These are phyloP conservation scores for Apostichopus japonicus DNA, from an alignment of 35 echinoderm and acorn worm species.

Conservation along the genomic window DNA sequence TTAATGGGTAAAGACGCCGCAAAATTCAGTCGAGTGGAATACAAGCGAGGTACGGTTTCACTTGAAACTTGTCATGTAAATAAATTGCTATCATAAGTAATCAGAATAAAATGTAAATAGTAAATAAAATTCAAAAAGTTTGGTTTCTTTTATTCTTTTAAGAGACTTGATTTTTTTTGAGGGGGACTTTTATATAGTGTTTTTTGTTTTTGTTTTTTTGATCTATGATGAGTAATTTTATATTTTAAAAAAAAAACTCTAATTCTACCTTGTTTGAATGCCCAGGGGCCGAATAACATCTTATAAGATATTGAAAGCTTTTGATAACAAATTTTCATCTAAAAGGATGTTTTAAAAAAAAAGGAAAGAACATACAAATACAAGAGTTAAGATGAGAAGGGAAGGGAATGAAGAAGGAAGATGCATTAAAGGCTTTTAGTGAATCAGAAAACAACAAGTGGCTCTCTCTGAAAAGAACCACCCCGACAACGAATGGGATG, in stretches of 20 bases:
- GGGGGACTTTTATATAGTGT: background rate
- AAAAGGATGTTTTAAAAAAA: background rate
- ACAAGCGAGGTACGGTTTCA: slow-evolving; percentile 2
- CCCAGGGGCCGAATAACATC: slow-evolving; percentile 8
- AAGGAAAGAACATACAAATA: background rate
- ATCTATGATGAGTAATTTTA: background rate
- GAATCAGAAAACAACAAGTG: slow-evolving; percentile 1
- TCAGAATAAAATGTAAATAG: slow-evolving; percentile 39
- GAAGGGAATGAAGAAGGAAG: background rate
- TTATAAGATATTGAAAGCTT: background rate
- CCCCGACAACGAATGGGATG: background rate
- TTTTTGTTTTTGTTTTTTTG: background rate
- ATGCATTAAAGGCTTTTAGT: slow-evolving; percentile 47
- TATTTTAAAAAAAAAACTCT: background rate
- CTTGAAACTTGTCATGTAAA: slow-evolving; percentile 23
- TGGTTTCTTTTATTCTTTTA: background rate
- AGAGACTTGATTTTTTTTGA: background rate
- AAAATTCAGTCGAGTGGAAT: slow-evolving; percentile 24
- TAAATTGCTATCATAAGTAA: slow-evolving; percentile 50
- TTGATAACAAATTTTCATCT: background rate
- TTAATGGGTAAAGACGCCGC: slow-evolving; percentile 42
- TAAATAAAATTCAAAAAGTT: slow-evolving; percentile 9
- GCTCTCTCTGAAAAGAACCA: background rate
- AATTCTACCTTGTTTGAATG: background rate
- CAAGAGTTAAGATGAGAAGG: background rate